Evolutionary conservation across 2,113 vertebrate species (phyloP).

Genomic region (Hippocampus comes): DNA sequence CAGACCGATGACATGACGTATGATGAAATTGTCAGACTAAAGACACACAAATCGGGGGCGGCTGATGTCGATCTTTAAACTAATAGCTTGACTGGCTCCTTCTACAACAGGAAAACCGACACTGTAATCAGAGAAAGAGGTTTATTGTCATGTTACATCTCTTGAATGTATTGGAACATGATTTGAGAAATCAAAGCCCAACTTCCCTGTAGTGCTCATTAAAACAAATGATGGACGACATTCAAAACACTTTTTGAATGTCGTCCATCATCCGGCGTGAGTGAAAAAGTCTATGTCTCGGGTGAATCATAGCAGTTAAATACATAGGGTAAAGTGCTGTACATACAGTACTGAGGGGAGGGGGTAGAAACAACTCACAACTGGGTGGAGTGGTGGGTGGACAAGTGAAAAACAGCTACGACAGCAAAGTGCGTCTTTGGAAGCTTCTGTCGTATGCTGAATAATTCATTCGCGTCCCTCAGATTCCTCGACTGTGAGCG

Average conservation of each 20-base stretch:
- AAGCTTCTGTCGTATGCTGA: slow-evolving; percentile 44
- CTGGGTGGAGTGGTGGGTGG: neutral
- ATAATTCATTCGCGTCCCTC: slow-evolving; percentile 57
- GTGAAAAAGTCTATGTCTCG: neutral
- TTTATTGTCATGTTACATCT: neutral
- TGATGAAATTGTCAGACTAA: neutral
- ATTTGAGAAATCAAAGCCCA: neutral
- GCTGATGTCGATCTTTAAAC: neutral
- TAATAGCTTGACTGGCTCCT: neutral
- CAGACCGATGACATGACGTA: neutral
- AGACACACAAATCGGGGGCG: neutral
- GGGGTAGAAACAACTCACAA: neutral
- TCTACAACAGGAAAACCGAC: neutral
- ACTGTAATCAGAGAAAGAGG: neutral
- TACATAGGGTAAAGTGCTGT: neutral
- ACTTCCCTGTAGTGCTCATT: neutral
- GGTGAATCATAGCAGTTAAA: neutral
- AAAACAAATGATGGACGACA: neutral
- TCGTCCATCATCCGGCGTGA: neutral
- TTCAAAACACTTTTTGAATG: neutral
- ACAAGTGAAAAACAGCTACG: slow-evolving; percentile 48
- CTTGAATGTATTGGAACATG: neutral
- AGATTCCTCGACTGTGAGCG: slow-evolving; percentile 37
- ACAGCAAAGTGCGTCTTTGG: slow-evolving; percentile 52
- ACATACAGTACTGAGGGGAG: neutral